phyloP scores from a whole-genome alignment of 2,113 vertebrate genomes.

The Numenius arquata region DNA sequence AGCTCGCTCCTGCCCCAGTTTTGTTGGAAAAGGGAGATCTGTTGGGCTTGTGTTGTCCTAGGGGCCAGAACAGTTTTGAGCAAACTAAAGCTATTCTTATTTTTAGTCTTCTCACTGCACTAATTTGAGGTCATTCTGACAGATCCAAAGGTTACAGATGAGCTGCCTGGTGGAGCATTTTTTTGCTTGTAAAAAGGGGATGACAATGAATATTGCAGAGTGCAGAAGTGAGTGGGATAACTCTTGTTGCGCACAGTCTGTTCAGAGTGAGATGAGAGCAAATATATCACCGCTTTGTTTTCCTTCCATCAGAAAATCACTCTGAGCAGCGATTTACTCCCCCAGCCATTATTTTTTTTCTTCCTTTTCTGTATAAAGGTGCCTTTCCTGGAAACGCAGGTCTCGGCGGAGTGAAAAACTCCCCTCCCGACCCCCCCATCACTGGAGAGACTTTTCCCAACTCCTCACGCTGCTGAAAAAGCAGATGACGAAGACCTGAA shows the following conservation, averaged over 20 bases:
- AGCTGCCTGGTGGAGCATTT: neutral
- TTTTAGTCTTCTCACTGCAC: neutral
- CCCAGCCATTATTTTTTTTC: neutral
- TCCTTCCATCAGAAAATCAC: neutral
- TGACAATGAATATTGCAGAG: neutral
- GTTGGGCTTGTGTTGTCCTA: rapidly evolving
- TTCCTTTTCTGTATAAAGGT: neutral
- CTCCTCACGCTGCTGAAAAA: neutral
- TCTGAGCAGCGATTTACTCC: neutral
- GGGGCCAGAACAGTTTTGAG: neutral
- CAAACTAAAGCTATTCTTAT: neutral
- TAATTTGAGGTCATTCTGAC: neutral
- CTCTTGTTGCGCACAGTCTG: neutral
- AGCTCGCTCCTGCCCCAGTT: neutral
- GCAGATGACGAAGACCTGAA: constrained; percentile 27
- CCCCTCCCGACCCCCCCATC: neutral
- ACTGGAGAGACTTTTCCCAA: neutral
- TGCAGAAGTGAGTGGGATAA: neutral
- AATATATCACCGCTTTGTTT: neutral
- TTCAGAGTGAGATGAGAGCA: neutral
- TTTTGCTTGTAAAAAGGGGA: neutral
- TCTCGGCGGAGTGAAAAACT: neutral
- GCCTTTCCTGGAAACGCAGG: neutral
- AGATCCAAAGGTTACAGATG: neutral
- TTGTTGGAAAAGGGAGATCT: neutral